Conservation (phyloP, 2,888 invertebrate species). For the Pyrgus malvae region DNA sequence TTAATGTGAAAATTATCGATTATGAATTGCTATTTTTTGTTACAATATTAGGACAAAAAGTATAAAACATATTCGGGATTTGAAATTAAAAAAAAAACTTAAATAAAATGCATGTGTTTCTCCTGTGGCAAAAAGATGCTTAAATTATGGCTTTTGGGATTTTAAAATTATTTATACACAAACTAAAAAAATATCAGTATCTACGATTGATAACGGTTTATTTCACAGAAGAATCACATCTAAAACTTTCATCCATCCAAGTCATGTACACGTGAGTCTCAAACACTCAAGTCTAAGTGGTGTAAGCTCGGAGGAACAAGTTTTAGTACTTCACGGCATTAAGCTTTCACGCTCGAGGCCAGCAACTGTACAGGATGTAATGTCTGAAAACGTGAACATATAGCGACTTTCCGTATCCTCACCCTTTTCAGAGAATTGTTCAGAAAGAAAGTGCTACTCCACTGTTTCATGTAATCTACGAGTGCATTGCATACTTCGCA, state of each 20-base stretch:
- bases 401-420: conserved; percentile 16
- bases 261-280: conserved; percentile 18
- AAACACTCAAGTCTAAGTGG: conserved; percentile 35
- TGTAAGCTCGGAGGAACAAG: conserved; percentile 47
- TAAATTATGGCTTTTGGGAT: too few relatives aligned
- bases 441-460: neutral
- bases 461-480: too few relatives aligned
- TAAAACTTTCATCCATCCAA: neutral
- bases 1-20: too few relatives aligned
- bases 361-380: conserved; percentile 31
- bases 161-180: too few relatives aligned
- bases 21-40: too few relatives aligned
- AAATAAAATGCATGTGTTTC: too few relatives aligned
- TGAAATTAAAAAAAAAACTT: too few relatives aligned
- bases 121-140: too few relatives aligned
- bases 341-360: conserved; percentile 55
- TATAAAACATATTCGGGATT: too few relatives aligned
- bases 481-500: too few relatives aligned
- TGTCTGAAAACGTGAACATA: conserved; percentile 12
- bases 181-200: neutral
- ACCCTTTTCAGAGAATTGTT: conserved; percentile 2
- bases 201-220: neutral
- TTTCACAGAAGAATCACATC: neutral
- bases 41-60: too few relatives aligned
- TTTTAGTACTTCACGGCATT: conserved; percentile 59